Evolutionary conservation across 2,797 vertebrate species (phyloP).

Genomic region (Rousettus madagascariensis): DNA sequence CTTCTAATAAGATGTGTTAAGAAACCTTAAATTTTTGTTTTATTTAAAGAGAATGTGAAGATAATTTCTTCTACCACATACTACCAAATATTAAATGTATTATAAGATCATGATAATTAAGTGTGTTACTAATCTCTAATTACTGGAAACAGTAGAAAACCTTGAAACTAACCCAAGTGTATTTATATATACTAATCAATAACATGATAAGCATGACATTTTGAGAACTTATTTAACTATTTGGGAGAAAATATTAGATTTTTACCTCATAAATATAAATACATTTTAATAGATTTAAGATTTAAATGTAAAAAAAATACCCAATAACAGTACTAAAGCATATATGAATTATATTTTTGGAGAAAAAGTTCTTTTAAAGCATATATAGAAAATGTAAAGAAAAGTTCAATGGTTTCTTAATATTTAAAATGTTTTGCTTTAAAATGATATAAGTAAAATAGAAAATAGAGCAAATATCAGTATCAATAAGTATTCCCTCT

Average conservation of each 20-base stretch:
- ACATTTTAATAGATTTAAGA: not conserved
- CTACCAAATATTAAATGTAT: not conserved
- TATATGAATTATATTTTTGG: not conserved
- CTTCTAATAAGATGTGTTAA: not conserved
- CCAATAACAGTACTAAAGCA: not conserved
- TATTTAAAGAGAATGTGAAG: not conserved
- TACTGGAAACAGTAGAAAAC: not conserved
- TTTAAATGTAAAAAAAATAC: not conserved
- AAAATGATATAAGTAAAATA: not conserved
- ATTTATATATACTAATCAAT: not conserved
- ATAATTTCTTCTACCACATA: not conserved
- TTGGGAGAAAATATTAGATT: not conserved
- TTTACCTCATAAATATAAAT: not conserved
- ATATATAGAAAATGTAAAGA: not conserved
- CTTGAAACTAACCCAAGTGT: not conserved
- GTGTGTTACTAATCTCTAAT: not conserved
- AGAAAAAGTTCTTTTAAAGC: not conserved
- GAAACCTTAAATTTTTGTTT: not conserved
- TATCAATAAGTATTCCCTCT: not conserved
- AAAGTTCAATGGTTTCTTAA: not conserved
- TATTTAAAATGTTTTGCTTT: conserved; percentile 1
- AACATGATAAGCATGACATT: not conserved
- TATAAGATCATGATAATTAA: not conserved
- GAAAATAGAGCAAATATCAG: not conserved
- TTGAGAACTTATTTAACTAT: not conserved